Evolutionary conservation across 2,113 vertebrate species (phyloP), one percentile per base, ranked within the genome.

Genomic region (Furnarius figulus): DNA sequence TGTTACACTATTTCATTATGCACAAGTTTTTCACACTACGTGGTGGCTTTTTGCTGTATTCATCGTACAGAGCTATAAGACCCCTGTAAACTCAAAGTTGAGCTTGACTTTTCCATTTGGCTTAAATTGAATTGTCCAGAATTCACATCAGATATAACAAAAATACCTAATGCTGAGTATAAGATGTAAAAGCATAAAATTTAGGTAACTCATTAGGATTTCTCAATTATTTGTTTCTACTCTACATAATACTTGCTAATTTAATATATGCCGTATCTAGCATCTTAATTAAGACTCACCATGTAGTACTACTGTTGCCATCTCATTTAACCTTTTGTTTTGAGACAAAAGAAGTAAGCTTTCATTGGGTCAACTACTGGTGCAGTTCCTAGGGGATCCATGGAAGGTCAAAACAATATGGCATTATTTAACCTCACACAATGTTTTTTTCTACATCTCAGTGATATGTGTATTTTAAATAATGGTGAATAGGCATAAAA

Each of bases 281-380:
- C 65, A 50, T 72, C 40, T 76, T 65, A 87, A 85, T 82, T 83
- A 62, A 86, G 63, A 80, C 50, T 77, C 23, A 40, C 65, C 68
- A 58, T 1, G 8, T 53, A 59, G 75, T 39, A 56, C n/a, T 42
- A 53, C 42, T 58, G 86, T 19, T 52, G 87, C 61, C 53, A 79
- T 82, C 40, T 53, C 86, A 72, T 47, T 85, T 93, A 92, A 87
- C 44, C 72, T 92, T 93, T 77, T 59, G 56, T 83, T 93, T 89
- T 58, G 56, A 75, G 40, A 92, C 83, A 94, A 93, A 92, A 92
- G 68, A 73, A 80, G 59, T 44, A 75, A 40, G 8, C 39, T 84
- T 90, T 90, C 78, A 40, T 68, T 72, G 47, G 73, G 52, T 75
- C 65, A 58, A 18, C n/a, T 68, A 62, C 65, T 70, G 47, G 59